These are phyloP conservation scores for Sitta europaea DNA, from an alignment of 2,113 vertebrate genomes.

Conservation along the genomic window DNA sequence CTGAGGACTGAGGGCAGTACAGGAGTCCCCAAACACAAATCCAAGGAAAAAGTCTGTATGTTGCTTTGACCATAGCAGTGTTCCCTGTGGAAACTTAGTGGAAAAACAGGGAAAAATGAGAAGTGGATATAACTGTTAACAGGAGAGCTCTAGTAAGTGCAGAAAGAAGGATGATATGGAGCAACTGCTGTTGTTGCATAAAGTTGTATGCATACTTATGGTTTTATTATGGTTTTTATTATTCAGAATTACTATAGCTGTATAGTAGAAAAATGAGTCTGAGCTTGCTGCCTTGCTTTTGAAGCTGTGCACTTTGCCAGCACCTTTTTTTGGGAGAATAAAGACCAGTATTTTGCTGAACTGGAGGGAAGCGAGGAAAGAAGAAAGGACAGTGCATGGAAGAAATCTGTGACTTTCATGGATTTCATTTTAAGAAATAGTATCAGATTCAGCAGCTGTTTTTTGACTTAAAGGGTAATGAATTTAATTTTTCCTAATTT, in stretches of 20 bases:
- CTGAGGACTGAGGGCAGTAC: background rate
- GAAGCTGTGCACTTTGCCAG: background rate
- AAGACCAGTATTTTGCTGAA: background rate
- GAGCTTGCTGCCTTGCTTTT: background rate
- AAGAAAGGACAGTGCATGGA: fast-evolving
- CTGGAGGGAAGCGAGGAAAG: fast-evolving
- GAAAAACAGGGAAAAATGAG: background rate
- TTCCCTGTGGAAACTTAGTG: background rate
- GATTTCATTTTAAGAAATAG: background rate
- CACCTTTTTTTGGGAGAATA: background rate
- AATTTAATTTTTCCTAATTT: background rate
- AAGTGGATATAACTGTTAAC: background rate
- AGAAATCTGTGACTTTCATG: background rate
- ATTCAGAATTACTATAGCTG: background rate
- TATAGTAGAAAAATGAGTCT: background rate
- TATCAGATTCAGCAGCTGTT: background rate
- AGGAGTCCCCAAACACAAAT: background rate
- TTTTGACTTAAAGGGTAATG: background rate
- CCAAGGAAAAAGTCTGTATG: fast-evolving
- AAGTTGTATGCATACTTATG: background rate
- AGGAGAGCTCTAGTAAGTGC: background rate
- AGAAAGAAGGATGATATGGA: background rate
- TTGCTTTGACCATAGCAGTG: background rate
- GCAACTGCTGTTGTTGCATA: background rate
- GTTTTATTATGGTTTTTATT: background rate